Evolutionary conservation across 2,797 vertebrate species (phyloP).

Genomic region (Masticophis lateralis): DNA sequence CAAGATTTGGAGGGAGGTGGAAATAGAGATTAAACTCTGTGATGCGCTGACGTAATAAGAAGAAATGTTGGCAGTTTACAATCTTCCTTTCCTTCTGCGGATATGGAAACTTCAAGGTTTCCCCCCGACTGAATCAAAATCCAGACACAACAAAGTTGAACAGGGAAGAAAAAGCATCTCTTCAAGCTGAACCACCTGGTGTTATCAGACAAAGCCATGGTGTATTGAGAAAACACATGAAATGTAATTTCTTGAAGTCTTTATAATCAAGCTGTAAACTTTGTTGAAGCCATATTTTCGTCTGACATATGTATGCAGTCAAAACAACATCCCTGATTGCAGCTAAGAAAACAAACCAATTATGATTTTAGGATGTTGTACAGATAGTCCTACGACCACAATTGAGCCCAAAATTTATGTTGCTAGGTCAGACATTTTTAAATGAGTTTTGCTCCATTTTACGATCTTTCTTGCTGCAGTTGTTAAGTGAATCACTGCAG

Average conservation of each 20-base stretch:
- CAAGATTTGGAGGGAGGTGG: slow-evolving; percentile 61
- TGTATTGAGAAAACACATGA: slow-evolving; percentile 54
- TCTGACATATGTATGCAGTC: neutral
- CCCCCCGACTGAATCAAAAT: slow-evolving; percentile 62
- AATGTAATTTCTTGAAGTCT: slow-evolving; percentile 61
- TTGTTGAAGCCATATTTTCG: neutral
- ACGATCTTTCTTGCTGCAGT: neutral
- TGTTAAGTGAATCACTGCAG: neutral
- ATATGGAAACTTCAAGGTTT: slow-evolving; percentile 63
- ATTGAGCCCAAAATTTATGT: neutral
- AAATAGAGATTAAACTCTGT: slow-evolving; percentile 69
- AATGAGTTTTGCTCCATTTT: neutral
- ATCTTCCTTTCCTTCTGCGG: slow-evolving; percentile 63
- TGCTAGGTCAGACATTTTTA: neutral
- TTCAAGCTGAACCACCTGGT: slow-evolving; percentile 68
- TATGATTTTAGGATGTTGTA: neutral
- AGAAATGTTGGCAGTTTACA: slow-evolving; percentile 69
- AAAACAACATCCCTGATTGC: neutral
- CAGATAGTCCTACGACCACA: neutral
- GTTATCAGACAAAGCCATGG: slow-evolving; percentile 57
- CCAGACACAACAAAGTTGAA: slow-evolving; percentile 63
- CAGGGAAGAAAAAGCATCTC: slow-evolving; percentile 54
- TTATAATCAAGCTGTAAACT: slow-evolving; percentile 13
- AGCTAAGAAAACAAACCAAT: neutral
- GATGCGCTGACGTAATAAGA: slow-evolving; percentile 73